Evolutionary conservation across 2,888 invertebrate genomes (phyloP), one percentile per base, ranked within the genome.

Genomic region (Phania funesta): DNA sequence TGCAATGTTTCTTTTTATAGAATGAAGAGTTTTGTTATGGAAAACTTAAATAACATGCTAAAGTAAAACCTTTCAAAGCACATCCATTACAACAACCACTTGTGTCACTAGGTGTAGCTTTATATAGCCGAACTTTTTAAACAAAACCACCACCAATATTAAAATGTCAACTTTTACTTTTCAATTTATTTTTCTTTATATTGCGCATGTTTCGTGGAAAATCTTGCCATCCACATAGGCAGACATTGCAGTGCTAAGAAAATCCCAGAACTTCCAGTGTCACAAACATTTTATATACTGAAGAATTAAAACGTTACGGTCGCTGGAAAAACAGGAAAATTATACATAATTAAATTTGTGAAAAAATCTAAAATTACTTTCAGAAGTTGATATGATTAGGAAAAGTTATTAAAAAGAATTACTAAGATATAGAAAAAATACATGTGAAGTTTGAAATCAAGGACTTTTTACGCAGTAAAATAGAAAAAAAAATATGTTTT

Each of bases 221-320:
- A 64, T 70, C 58, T 60, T 54, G 16, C 9, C 50, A 50, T 83
- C 80, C 83, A 84, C 83, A 81, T 24, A 35, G 54, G 32, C 62
- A 75, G 44, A 74, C 71, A 83, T 82, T 82, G 74, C 82, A 78
- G 64, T 78, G 16, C 56, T 58, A 70, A 70, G 82, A 83, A 84
- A 83, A 83, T 41, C 73, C 67, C 71, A 86, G 85, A 86, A 85
- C 83, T 87, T 88, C 86, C 85, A 85, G 84, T 85, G 44, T 78
- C 83, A 80, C 85, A 86, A 86, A 84, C 84, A 87, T 87, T 87
- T 87, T 85, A 86, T 87, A 84, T 77, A 75, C 74, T 65, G 70
- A 78, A 70, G 73, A 70, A 58, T 29, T 65, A 62, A 60, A 75
- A 70, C 74, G 74, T 70, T 75, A 22, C 70, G 74, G 68, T 70